A percentile compares a stretch with the other conserved stretches of the same genome.
Conservation (phyloP, 1,140 invertebrate species). For the Oreohelix idahoensis region DNA sequence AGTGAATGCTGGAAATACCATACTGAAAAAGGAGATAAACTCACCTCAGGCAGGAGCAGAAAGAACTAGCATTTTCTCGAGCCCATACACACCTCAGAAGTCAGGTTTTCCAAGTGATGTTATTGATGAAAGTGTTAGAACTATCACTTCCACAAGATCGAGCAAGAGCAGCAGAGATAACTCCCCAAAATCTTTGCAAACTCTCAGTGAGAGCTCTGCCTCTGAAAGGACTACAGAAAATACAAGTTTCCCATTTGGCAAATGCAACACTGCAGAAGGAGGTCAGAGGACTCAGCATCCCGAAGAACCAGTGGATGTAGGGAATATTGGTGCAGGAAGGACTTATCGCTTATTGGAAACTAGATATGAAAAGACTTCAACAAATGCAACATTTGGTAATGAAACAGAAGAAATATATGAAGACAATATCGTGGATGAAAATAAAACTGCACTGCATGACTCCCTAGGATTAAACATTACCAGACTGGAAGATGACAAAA, state of each 20-base stretch:
- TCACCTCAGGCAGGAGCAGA: neutral
- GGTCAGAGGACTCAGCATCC: neutral
- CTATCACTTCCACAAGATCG: neutral
- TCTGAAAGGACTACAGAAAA: conserved; percentile 1
- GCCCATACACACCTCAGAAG: neutral
- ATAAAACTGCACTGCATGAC: conserved; percentile 6
- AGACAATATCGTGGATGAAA: neutral
- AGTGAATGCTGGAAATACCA: neutral
- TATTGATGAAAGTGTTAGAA: neutral
- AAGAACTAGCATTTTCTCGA: neutral
- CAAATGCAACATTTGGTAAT: neutral
- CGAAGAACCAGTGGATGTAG: neutral
- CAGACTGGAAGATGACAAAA: conserved; percentile 3
- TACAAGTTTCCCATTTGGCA: neutral
- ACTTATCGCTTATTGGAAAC: neutral
- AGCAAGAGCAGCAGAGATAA: neutral
- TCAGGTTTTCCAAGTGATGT: neutral
- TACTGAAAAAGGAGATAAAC: neutral
- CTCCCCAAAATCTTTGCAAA: neutral
- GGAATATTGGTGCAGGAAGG: conserved; percentile 8
- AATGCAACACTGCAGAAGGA: conserved; percentile 5
- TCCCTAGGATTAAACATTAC: neutral
- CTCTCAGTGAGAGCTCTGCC: neutral
- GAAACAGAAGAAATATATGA: neutral
- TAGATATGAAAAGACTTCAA: conserved; percentile 15